These are phyloP conservation scores for Idaea dimidiata DNA, from an alignment of 2,888 invertebrate genomes.

Conservation along the genomic window DNA sequence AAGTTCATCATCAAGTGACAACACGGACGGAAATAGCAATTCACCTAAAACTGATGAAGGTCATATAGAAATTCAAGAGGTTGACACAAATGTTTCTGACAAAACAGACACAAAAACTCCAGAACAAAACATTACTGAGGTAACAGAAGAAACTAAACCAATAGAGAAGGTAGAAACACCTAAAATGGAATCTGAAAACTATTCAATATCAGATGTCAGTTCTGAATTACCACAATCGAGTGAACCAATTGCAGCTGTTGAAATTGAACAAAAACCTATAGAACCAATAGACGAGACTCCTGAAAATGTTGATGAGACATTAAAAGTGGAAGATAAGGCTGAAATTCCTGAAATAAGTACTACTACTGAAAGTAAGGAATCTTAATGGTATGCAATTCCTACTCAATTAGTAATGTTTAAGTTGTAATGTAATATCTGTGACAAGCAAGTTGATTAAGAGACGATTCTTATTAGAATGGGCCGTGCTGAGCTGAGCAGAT, in stretches of 20 bases:
- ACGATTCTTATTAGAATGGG: too few species aligned
- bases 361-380: conserved; percentile 11
- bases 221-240: conserved; percentile 55
- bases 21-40: conserved; percentile 70
- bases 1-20: conserved; percentile 72
- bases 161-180: conserved; percentile 35
- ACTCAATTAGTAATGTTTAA: neutral
- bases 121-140: conserved; percentile 48
- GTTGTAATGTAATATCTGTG: neutral
- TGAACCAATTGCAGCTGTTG: conserved; percentile 18
- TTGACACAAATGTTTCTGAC: neutral
- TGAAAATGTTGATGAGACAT: conserved; percentile 26
- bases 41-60: conserved; percentile 64
- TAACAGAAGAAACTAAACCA: conserved; percentile 31
- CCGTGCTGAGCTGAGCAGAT: too few species aligned
- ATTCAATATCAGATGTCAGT: conserved; percentile 69
- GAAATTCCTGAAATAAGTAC: conserved; percentile 27
- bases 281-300: conserved; percentile 10
- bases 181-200: conserved; percentile 57
- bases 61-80: conserved; percentile 48
- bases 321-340: conserved; percentile 34
- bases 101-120: neutral
- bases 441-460: too few species aligned
- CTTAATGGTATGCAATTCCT: conserved; percentile 3
- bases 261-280: conserved; percentile 16